A percentile compares a stretch with the other conserved stretches of the same genome.
These are phyloP conservation scores for Acanthosepion esculentum DNA, from an alignment of 2,888 invertebrate species.

Conservation along the genomic window DNA sequence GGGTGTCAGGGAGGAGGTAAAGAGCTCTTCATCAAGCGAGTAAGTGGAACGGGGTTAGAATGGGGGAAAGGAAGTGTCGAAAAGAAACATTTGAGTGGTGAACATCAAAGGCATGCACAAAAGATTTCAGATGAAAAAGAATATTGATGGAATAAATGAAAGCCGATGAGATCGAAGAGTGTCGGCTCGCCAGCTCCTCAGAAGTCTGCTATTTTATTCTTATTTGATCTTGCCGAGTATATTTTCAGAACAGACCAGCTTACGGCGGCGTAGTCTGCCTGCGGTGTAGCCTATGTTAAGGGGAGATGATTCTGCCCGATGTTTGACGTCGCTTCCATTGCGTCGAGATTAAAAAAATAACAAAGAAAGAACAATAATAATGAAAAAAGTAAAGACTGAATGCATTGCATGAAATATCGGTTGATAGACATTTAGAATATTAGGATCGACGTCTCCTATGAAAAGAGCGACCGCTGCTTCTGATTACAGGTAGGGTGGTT, in stretches of 20 bases:
- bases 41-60: background rate
- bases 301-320: constrained; percentile 11
- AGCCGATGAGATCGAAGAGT: constrained; percentile 10
- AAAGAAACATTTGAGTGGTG: constrained; percentile 13
- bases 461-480: background rate
- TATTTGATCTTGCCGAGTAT: constrained; percentile 6
- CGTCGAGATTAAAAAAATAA: background rate
- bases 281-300: background rate
- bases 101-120: constrained; percentile 22
- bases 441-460: background rate
- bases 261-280: background rate
- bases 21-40: constrained; percentile 8
- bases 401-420: background rate
- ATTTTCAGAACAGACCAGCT: background rate
- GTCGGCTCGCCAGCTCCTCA: background rate
- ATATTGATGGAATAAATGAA: constrained; percentile 33
- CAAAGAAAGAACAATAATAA: background rate
- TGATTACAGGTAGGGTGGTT: background rate
- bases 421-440: constrained; percentile 3
- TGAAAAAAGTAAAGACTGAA: background rate
- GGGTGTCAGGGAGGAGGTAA: background rate
- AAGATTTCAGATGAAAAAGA: constrained; percentile 33
- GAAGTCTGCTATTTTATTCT: constrained; percentile 6
- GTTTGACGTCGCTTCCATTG: background rate
- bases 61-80: background rate